Conservation (phyloP, 2,888 invertebrate species). For the Rhorus exstirpatorius region DNA sequence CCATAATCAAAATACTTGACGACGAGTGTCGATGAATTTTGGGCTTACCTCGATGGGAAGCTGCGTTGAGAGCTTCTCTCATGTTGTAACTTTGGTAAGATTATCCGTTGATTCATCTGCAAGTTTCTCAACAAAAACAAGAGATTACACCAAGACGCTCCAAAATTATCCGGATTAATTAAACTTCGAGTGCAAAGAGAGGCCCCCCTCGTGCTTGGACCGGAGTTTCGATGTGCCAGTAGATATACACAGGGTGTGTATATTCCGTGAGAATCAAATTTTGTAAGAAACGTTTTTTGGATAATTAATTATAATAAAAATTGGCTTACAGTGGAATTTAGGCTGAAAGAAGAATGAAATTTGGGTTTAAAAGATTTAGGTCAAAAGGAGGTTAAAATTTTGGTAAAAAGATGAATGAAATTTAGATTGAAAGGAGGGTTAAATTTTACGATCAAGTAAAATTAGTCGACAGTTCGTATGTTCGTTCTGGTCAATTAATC, state of each 20-base stretch:
- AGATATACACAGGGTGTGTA: not conserved
- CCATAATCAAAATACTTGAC: not conserved
- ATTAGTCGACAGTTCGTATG: too few species aligned
- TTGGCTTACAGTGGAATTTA: too few species aligned
- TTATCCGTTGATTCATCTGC: constrained; percentile 37
- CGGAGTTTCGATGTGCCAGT: constrained; percentile 1
- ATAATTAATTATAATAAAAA: too few species aligned
- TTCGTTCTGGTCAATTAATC: too few species aligned
- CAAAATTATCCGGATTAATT: constrained; percentile 51
- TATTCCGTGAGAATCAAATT: too few species aligned
- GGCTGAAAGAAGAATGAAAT: too few species aligned
- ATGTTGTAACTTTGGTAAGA: not conserved
- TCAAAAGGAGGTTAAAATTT: too few species aligned
- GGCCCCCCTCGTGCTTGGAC: constrained; percentile 5
- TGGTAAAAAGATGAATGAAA: too few species aligned
- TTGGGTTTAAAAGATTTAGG: too few species aligned
- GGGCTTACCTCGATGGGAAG: constrained; percentile 3
- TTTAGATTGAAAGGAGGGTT: too few species aligned
- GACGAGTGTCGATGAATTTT: not conserved
- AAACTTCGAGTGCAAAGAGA: constrained; percentile 35
- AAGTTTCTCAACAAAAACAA: constrained; percentile 12
- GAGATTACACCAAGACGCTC: constrained; percentile 13
- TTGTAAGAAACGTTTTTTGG: too few species aligned
- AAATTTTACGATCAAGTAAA: too few species aligned
- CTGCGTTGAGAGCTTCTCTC: constrained; percentile 9